These are phyloP conservation scores for Denticeps clupeoides DNA, from an alignment of 2,797 vertebrate species.

Conservation along the genomic window DNA sequence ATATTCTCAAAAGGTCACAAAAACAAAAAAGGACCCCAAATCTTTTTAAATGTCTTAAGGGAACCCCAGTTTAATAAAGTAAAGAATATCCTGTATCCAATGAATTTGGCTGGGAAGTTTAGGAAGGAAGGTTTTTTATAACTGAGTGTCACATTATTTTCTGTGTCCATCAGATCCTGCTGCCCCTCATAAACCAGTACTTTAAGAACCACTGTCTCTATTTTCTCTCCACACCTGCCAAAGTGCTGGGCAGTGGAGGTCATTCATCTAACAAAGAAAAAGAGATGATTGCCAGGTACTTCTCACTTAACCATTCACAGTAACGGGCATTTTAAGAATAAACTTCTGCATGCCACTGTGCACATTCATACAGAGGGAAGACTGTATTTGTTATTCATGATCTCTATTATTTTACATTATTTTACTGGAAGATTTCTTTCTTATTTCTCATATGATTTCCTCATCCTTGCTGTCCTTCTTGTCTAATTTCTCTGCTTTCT, in stretches of 20 bases:
- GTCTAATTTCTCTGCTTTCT: conserved; percentile 11
- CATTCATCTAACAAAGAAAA: conserved; percentile 92
- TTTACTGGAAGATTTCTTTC: conserved; percentile 8
- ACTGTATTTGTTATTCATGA: background rate
- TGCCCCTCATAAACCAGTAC: conserved; percentile 88
- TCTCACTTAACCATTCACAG: background rate
- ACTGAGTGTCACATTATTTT: too few relatives aligned
- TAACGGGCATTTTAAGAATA: background rate
- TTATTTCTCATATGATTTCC: background rate
- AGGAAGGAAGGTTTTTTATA: too few relatives aligned
- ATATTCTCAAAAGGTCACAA: too few relatives aligned
- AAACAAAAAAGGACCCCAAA: too few relatives aligned
- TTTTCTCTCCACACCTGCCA: conserved; percentile 86
- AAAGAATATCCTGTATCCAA: too few relatives aligned
- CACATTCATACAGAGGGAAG: too few relatives aligned
- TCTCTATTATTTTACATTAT: background rate
- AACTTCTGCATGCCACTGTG: too few relatives aligned
- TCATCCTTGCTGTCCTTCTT: conserved; percentile 12
- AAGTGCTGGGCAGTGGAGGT: conserved; percentile 81
- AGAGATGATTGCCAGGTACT: conserved; percentile 90
- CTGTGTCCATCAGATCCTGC: conserved; percentile 64
- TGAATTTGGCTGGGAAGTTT: too few relatives aligned
- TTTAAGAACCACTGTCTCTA: conserved; percentile 95
- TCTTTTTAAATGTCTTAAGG: too few relatives aligned
- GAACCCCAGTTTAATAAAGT: too few relatives aligned